Percentiles rank a stretch among this genome's conserved stretches.
Conservation (phyloP, 2,797 vertebrate species). For the Setipinna tenuifilis region DNA sequence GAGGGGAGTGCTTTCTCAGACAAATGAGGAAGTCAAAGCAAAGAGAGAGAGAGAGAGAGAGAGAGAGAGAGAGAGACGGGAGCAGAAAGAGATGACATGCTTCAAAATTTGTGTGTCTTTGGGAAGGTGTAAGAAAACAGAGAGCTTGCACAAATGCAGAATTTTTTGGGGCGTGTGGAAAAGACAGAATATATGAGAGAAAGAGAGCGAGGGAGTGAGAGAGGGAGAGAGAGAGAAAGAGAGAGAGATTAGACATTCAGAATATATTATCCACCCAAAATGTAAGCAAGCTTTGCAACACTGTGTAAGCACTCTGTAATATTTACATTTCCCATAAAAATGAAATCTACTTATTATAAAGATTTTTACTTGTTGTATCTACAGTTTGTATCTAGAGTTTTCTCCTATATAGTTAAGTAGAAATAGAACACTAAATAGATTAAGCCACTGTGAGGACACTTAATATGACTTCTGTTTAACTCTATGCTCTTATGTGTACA, state of each 20-base stretch:
- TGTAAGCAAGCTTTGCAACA: not conserved
- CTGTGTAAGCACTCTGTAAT: not conserved
- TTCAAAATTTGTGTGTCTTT: not conserved
- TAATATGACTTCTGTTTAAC: too few relatives aligned
- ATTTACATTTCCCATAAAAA: not conserved
- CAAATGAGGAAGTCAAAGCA: conserved; percentile 6
- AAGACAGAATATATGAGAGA: not conserved
- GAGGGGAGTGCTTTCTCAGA: not conserved
- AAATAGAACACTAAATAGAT: too few relatives aligned
- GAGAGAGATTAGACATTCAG: not conserved
- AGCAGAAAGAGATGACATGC: not conserved
- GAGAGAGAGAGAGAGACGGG: not conserved
- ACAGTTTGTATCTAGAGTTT: too few relatives aligned
- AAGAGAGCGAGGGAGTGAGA: not conserved
- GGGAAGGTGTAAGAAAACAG: not conserved
- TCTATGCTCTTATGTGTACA: too few relatives aligned
- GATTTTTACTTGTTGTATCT: not conserved
- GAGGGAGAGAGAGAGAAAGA: not conserved
- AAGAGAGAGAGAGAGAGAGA: not conserved
- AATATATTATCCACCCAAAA: not conserved
- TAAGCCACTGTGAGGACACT: too few relatives aligned
- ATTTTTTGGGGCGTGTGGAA: not conserved
- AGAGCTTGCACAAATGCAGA: not conserved
- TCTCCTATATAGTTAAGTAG: not conserved
- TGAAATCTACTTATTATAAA: not conserved